A percentile compares a stretch with the other conserved stretches of the same genome.
Conservation (phyloP, 2,888 invertebrate species). For the Tetheella fluctuosa region DNA sequence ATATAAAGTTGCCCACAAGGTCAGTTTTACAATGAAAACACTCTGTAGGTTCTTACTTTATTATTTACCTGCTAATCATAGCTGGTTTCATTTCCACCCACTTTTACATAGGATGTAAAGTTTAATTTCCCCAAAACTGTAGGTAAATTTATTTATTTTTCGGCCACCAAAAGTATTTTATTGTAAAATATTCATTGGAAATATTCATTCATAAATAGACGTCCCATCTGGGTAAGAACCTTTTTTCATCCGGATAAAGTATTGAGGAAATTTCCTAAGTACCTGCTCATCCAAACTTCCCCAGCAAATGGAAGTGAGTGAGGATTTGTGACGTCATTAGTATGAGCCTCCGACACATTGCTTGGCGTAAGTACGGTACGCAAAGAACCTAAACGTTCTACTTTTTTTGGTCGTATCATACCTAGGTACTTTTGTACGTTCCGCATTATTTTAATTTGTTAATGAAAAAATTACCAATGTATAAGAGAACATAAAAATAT, state of each 20-base stretch:
- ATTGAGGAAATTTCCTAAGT: conserved; percentile 22
- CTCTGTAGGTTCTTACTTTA: neutral
- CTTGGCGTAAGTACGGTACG: neutral
- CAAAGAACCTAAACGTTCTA: neutral
- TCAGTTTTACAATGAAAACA: neutral
- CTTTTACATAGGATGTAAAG: too few species aligned
- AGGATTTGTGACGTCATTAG: conserved; percentile 24
- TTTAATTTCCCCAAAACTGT: neutral
- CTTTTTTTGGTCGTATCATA: neutral
- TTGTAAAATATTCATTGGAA: neutral
- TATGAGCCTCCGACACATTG: conserved; percentile 15
- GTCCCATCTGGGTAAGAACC: neutral
- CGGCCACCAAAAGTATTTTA: neutral
- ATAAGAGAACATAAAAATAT: too few species aligned
- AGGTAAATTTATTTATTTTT: neutral
- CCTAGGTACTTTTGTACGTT: neutral
- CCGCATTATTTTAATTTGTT: neutral
- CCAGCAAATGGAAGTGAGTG: conserved; percentile 11
- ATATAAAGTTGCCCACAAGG: neutral
- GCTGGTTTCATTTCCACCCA: neutral
- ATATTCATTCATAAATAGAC: neutral
- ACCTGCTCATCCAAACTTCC: conserved; percentile 21
- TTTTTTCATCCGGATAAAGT: conserved; percentile 15
- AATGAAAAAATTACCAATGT: too few species aligned
- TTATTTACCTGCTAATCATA: neutral